phyloP scores from a whole-genome alignment of 2,113 vertebrate species.

The Tachysurus vachellii region DNA sequence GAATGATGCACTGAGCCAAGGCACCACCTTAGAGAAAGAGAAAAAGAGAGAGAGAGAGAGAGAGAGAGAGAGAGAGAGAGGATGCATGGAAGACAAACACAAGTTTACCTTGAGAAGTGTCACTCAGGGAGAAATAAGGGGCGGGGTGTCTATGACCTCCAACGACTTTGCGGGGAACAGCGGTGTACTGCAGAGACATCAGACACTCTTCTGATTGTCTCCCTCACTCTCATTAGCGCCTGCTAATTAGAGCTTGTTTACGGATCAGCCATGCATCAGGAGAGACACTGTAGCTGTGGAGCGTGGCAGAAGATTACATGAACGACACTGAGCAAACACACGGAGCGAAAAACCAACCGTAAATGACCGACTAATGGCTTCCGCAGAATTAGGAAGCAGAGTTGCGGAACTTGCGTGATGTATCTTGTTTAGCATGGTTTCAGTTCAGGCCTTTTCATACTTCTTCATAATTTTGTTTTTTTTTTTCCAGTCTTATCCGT shows the following conservation, averaged over 20 bases:
- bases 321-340: constrained; percentile 15
- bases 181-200: constrained; percentile 17
- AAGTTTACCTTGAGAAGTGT: constrained; percentile 62
- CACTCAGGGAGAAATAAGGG: constrained; percentile 33
- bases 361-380: neutral
- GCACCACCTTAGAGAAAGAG: constrained; percentile 76
- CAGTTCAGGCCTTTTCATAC: neutral
- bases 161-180: constrained; percentile 15
- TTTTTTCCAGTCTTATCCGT: neutral
- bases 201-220: constrained; percentile 35
- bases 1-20: constrained; percentile 86
- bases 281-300: constrained; percentile 40
- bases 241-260: constrained; percentile 66
- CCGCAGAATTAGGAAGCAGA: neutral
- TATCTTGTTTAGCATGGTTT: neutral
- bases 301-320: constrained; percentile 42
- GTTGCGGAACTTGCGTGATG: neutral
- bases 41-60: constrained; percentile 64
- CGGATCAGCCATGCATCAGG: constrained; percentile 56
- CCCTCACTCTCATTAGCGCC: constrained; percentile 62
- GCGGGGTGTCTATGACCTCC: constrained; percentile 28
- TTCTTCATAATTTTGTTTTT: neutral
- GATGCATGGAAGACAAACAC: constrained; percentile 63
- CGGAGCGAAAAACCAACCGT: constrained; percentile 29
- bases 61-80: constrained; percentile 64